These are phyloP conservation scores for Nomada fabriciana DNA, from an alignment of 2,888 invertebrate genomes.

Conservation along the genomic window DNA sequence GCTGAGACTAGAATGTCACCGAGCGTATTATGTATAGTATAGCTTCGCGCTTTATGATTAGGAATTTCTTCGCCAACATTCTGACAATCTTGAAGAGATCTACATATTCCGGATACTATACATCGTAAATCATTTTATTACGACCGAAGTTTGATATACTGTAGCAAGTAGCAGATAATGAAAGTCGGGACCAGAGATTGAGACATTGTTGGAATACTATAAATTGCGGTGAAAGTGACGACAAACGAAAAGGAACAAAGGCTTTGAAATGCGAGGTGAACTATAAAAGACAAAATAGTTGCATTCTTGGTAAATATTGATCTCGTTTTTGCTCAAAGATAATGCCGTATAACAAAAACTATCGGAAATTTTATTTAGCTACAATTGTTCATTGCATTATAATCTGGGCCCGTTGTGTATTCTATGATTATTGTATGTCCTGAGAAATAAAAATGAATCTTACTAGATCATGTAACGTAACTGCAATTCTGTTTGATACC, in stretches of 20 bases:
- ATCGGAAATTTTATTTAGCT: not conserved
- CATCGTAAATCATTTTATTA: not conserved
- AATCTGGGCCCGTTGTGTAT: not conserved
- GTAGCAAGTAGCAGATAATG: too few relatives aligned
- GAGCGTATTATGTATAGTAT: not conserved
- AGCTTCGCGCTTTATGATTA: not conserved
- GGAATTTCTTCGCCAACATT: not conserved
- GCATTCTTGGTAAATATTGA: not conserved
- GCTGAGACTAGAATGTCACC: slow-evolving; percentile 14
- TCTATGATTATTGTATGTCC: not conserved
- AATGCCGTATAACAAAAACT: not conserved
- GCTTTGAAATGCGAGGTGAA: not conserved
- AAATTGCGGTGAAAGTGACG: not conserved
- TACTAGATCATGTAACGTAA: slow-evolving; percentile 21
- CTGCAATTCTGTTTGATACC: slow-evolving; percentile 14
- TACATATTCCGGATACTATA: not conserved
- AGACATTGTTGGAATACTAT: not conserved
- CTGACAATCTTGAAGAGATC: not conserved
- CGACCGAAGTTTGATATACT: not conserved
- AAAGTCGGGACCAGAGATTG: not conserved
- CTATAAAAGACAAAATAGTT: not conserved
- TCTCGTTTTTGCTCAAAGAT: not conserved
- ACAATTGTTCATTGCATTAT: not conserved
- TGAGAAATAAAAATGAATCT: slow-evolving; percentile 20
- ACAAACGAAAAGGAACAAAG: not conserved